Evolutionary conservation across 2,113 vertebrate species (phyloP), one percentile per base, ranked within the genome.

Genomic region (Paraplagusia blochii): DNA sequence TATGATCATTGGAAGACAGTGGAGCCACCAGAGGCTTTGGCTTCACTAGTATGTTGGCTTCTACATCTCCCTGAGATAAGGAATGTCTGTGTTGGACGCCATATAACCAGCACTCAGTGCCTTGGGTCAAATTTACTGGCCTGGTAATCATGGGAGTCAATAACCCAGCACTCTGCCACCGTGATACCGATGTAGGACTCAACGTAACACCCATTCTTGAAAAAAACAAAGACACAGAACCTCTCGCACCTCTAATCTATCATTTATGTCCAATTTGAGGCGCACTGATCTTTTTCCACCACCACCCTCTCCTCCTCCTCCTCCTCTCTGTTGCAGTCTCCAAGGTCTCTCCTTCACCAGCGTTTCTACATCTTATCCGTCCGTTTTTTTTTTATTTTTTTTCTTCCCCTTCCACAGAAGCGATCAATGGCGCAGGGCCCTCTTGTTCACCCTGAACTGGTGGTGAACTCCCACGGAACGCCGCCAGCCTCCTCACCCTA

Each of bases 91-190:
- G 34, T 47, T 19, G 58, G 19, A 9, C 12, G 56, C 67, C 74
- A 84, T 80, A 84, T 87, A 88, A 83, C 87, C 59, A 81, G 75
- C 69, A 86, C 62, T 86, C 77, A 82, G 77, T 68, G 82, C 78
- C 89, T 84, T 84, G 86, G 88, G 91, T 93, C 89, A 93, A 90
- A 87, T 91, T 89, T 81, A 90, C 81, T 83, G 82, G 87, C 78
- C 79, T 69, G 66, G 75, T 85, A 91, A 92, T 92, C 87, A 89
- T 80, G 76, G 80, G 85, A 92, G 88, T 90, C 90, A 92, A 93
- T 90, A 92, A 90, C 74, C 58, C 46, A 17, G 68, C 63, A 66
- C 83, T 85, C 77, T 75, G 82, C 86, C 84, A 88, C 80, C 72
- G 61, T 71, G 81, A 88, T 91, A 91, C 81, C 85, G 83, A 85